Conservation (phyloP, 2,113 vertebrate species). For the Cyprinodon variegatus region DNA sequence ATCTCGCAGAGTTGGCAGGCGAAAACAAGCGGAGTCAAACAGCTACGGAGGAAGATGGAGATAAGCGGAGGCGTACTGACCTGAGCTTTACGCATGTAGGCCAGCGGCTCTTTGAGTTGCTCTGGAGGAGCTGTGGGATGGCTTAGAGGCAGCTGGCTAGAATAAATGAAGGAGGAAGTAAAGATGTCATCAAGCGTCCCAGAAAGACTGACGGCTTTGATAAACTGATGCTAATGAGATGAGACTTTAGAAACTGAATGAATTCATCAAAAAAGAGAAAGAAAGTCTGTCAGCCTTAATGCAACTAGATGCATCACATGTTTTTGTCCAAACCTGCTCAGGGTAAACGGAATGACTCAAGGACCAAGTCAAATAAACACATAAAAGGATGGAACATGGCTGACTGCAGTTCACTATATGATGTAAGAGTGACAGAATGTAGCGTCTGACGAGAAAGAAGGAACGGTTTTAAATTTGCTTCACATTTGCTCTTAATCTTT, state of each 20-base stretch:
- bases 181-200: too few relatives aligned
- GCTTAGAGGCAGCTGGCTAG: conserved; percentile 84
- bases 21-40: neutral
- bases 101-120: conserved; percentile 93
- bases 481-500: too few relatives aligned
- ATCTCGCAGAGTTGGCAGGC: neutral
- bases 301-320: neutral
- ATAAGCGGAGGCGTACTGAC: conserved; percentile 78
- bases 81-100: conserved; percentile 96
- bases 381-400: too few relatives aligned
- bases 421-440: too few relatives aligned
- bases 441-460: too few relatives aligned
- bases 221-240: neutral
- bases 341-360: conserved; percentile 26
- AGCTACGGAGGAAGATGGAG: conserved; percentile 10
- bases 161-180: conserved; percentile 5
- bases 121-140: conserved; percentile 86
- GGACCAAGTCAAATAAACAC: too few relatives aligned
- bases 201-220: conserved; percentile 6
- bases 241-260: neutral
- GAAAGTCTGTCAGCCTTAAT: neutral
- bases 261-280: neutral
- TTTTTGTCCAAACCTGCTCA: too few relatives aligned
- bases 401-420: too few relatives aligned
- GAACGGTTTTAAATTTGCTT: too few relatives aligned